Conservation (phyloP, 2,113 vertebrate species). For the Amphiprion percula region DNA sequence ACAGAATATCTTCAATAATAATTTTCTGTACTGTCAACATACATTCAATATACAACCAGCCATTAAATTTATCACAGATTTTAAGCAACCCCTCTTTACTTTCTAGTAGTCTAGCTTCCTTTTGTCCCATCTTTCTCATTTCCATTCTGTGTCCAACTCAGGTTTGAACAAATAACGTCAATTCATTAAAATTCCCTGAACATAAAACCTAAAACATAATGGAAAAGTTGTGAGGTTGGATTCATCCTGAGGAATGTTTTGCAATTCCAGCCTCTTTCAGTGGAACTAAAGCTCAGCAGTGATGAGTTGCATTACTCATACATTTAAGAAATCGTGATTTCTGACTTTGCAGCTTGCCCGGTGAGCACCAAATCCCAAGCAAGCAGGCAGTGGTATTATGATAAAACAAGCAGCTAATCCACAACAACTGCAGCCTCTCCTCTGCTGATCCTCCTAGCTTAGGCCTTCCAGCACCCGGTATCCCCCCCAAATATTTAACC, state of each 20-base stretch:
- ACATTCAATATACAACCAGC: no score
- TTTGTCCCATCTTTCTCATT: neutral
- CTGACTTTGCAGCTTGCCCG: slow-evolving; percentile 55
- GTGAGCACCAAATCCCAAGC: slow-evolving; percentile 38
- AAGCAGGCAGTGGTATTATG: slow-evolving; percentile 59
- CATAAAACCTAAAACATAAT: neutral
- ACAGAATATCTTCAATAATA: no score
- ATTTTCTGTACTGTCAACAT: no score
- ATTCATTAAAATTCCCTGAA: neutral
- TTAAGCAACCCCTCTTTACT: no score
- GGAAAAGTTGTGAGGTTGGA: neutral
- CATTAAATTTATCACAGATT: no score
- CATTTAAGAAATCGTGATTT: slow-evolving; percentile 57
- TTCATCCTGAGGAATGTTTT: slow-evolving; percentile 13
- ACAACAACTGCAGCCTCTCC: slow-evolving; percentile 75
- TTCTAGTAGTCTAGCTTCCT: neutral
- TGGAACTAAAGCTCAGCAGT: slow-evolving; percentile 32
- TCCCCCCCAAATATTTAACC: slow-evolving; percentile 72
- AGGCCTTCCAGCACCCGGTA: slow-evolving; percentile 52
- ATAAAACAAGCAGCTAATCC: slow-evolving; percentile 78
- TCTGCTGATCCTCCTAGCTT: slow-evolving; percentile 66
- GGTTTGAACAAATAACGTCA: neutral
- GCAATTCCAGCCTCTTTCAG: slow-evolving; percentile 19
- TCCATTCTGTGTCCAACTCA: neutral
- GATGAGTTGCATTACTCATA: slow-evolving; percentile 45